Percentiles rank a stretch among this genome's conserved stretches.
phyloP scores from a whole-genome alignment of 2,797 vertebrate genomes.

The Octomys mimax region DNA sequence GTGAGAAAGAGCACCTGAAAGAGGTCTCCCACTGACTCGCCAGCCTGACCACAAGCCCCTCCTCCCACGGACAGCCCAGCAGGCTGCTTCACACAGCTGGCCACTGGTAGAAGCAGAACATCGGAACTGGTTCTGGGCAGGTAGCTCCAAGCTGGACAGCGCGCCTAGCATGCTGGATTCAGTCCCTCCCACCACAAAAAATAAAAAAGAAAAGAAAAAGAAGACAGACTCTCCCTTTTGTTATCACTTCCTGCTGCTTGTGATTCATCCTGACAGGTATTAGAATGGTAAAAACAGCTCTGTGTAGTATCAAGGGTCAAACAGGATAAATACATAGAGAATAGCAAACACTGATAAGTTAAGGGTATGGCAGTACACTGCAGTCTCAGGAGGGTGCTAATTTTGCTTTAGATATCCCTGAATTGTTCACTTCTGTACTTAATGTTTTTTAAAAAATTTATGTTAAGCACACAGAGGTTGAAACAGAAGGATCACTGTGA shows the following conservation, averaged over 20 bases:
- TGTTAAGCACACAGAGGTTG: background rate
- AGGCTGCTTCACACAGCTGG: background rate
- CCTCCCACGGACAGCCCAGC: background rate
- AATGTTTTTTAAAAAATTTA: background rate
- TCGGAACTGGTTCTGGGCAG: background rate
- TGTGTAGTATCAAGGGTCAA: background rate
- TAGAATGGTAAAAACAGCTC: background rate
- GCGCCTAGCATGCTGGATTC: background rate
- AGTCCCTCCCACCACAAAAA: background rate
- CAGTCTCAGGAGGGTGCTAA: background rate
- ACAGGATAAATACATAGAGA: background rate
- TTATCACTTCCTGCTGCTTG: slow-evolving; percentile 18
- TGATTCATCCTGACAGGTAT: background rate
- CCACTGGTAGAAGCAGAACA: background rate
- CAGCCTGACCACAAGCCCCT: slow-evolving; percentile 69
- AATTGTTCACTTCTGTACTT: background rate
- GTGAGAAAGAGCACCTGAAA: slow-evolving; percentile 84
- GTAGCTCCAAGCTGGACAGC: background rate
- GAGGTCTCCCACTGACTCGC: slow-evolving; percentile 36
- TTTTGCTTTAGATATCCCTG: slow-evolving; percentile 25
- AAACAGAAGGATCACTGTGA: too few species aligned
- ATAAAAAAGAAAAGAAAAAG: background rate
- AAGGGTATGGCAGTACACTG: background rate
- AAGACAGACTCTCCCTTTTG: background rate
- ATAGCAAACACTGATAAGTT: background rate